Evolutionary conservation across 2,888 invertebrate genomes (phyloP).

Genomic region (Cordylochernes scorpioides): DNA sequence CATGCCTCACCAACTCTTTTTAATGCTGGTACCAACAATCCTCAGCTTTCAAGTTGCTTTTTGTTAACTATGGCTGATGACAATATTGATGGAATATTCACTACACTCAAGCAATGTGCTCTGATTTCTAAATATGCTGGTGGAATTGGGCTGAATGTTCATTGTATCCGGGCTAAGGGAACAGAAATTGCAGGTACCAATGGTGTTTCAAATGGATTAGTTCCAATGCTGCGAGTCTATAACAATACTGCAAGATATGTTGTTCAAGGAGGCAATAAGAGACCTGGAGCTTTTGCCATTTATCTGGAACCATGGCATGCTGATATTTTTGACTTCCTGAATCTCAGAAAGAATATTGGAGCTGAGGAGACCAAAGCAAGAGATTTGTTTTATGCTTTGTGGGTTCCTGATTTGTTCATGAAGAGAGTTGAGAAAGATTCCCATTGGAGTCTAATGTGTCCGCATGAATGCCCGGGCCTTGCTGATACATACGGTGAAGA

Average conservation of each 20-base stretch:
- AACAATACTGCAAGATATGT: slow-evolving; percentile 89
- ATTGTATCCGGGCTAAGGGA: slow-evolving; percentile 74
- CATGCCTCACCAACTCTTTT: slow-evolving; percentile 94
- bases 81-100: slow-evolving; percentile 80
- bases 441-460: slow-evolving; percentile 90
- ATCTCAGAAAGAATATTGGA: slow-evolving; percentile 76
- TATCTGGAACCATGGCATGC: slow-evolving; percentile 98
- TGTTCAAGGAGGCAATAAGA: slow-evolving; percentile 84
- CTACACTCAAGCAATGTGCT: slow-evolving; percentile 71
- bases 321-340: slow-evolving; percentile 79
- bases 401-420: slow-evolving; percentile 98
- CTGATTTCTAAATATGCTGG: slow-evolving; percentile 88
- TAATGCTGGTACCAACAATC: slow-evolving; percentile 65
- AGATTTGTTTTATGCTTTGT: slow-evolving; percentile 82
- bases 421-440: slow-evolving; percentile 55
- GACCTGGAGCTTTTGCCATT: slow-evolving; percentile 89
- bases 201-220: slow-evolving; percentile 74
- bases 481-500: slow-evolving; percentile 79
- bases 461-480: slow-evolving; percentile 66
- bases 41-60: slow-evolving; percentile 87
- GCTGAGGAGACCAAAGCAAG: slow-evolving; percentile 79
- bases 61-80: slow-evolving; percentile 77
- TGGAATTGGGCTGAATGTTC: slow-evolving; percentile 84
- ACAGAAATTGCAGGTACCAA: slow-evolving; percentile 77
- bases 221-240: slow-evolving; percentile 81